A percentile compares a stretch with the other conserved stretches of the same genome.
Evolutionary conservation across 2,888 invertebrate species (phyloP).

Genomic region (Rhyacophila evoluta): DNA sequence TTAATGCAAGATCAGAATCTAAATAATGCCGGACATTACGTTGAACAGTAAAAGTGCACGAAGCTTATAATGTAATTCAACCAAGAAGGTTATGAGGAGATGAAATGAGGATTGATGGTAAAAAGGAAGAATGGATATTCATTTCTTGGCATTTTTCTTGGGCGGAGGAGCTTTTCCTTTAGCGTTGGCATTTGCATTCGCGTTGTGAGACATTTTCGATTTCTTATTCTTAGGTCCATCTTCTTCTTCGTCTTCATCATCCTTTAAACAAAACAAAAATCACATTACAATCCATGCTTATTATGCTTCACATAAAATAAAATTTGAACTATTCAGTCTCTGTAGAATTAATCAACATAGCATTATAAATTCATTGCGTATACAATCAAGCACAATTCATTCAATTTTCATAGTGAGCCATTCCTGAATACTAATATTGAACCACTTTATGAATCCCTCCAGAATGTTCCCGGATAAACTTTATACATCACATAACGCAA

Average conservation of each 20-base stretch:
- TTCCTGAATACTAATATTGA: too few species aligned
- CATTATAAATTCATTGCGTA: too few species aligned
- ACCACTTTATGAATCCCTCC: too few species aligned
- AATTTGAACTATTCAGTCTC: too few species aligned
- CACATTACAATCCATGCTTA: too few species aligned
- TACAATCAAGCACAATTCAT: too few species aligned
- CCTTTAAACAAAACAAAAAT: conserved; percentile 61
- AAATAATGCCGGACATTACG: not conserved
- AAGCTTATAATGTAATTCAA: conserved; percentile 54
- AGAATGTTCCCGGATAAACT: too few species aligned
- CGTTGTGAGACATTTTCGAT: conserved; percentile 78
- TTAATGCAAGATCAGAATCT: conserved; percentile 3
- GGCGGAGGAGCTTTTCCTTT: conserved; percentile 77
- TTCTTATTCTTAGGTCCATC: conserved; percentile 85
- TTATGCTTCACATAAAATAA: too few species aligned
- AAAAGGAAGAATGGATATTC: conserved; percentile 30
- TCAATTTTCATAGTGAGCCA: too few species aligned
- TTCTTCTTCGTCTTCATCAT: conserved; percentile 78
- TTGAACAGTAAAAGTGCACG: conserved; percentile 51
- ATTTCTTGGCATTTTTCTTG: conserved; percentile 77
- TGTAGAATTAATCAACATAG: too few species aligned
- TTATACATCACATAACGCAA: too few species aligned
- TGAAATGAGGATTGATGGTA: conserved; percentile 27
- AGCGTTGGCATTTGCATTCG: conserved; percentile 56
- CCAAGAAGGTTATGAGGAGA: conserved; percentile 43